These are phyloP conservation scores for Scarus forsteni DNA, from an alignment of 2,797 vertebrate species.

Conservation along the genomic window DNA sequence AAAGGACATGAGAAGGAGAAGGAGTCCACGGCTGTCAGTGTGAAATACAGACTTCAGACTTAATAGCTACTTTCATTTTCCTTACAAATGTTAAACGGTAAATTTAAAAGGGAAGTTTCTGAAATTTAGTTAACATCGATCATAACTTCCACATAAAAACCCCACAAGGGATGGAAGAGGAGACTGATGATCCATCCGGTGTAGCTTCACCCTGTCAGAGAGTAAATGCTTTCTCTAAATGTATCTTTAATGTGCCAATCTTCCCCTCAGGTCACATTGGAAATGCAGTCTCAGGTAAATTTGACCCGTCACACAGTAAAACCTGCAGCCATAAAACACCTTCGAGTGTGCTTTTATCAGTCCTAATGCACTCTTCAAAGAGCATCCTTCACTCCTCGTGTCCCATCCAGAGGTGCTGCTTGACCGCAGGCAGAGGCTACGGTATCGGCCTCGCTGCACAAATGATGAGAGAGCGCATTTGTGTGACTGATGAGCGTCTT, in stretches of 20 bases:
- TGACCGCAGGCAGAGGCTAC: conserved; percentile 71
- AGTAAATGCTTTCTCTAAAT: conserved; percentile 65
- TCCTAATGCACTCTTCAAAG: conserved; percentile 66
- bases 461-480: conserved; percentile 68
- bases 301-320: conserved; percentile 53
- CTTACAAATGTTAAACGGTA: conserved; percentile 38
- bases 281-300: conserved; percentile 70
- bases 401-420: conserved; percentile 65
- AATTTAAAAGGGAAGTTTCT: conserved; percentile 15
- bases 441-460: conserved; percentile 67
- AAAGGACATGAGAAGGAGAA: conserved; percentile 61
- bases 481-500: conserved; percentile 74
- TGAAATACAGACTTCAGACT: conserved; percentile 42
- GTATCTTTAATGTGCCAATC: conserved; percentile 53
- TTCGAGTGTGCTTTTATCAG: conserved; percentile 59
- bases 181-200: conserved; percentile 31
- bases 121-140: conserved; percentile 24
- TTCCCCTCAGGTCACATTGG: conserved; percentile 43
- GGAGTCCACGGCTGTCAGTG: conserved; percentile 32
- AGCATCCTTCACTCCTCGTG: conserved; percentile 69
- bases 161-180: conserved; percentile 26
- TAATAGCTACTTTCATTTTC: conserved; percentile 37
- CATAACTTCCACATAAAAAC: conserved; percentile 17
- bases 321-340: conserved; percentile 50
- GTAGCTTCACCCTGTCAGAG: conserved; percentile 46